A percentile compares a stretch with the other conserved stretches of the same genome.
Evolutionary conservation across 2,797 vertebrate species (phyloP).

Genomic region (Pteropus rufus): DNA sequence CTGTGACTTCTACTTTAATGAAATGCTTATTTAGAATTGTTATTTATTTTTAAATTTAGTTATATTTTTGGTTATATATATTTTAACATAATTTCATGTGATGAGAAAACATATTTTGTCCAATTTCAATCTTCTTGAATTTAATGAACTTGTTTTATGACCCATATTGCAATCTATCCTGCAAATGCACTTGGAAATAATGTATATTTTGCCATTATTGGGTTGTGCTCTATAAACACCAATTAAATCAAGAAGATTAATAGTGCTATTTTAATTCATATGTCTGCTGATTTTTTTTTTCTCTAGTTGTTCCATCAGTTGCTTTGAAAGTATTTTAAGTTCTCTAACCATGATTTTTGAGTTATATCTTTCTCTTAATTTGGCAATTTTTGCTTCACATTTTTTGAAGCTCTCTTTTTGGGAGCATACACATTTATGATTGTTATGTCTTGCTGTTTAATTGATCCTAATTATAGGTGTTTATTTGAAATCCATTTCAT

Average conservation of each 20-base stretch:
- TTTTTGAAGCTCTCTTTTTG: neutral
- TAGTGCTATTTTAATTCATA: neutral
- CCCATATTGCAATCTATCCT: neutral
- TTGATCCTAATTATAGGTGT: neutral
- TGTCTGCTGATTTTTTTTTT: neutral
- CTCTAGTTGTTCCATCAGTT: neutral
- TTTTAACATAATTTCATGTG: neutral
- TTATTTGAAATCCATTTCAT: neutral
- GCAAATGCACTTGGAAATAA: neutral
- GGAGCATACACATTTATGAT: neutral
- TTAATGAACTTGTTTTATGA: neutral
- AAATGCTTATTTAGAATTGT: neutral
- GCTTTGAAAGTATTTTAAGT: neutral
- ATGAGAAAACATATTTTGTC: neutral
- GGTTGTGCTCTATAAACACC: neutral
- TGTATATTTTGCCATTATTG: neutral
- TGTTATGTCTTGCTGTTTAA: neutral
- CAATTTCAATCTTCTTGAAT: neutral
- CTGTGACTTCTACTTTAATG: neutral
- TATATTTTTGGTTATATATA: neutral
- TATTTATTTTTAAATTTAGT: neutral
- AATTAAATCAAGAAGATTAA: neutral
- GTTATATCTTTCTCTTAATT: neutral
- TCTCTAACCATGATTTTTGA: neutral
- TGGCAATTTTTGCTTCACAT: neutral